Evolutionary conservation across 2,888 invertebrate species (phyloP).

Genomic region (Schizotus pectinicornis): DNA sequence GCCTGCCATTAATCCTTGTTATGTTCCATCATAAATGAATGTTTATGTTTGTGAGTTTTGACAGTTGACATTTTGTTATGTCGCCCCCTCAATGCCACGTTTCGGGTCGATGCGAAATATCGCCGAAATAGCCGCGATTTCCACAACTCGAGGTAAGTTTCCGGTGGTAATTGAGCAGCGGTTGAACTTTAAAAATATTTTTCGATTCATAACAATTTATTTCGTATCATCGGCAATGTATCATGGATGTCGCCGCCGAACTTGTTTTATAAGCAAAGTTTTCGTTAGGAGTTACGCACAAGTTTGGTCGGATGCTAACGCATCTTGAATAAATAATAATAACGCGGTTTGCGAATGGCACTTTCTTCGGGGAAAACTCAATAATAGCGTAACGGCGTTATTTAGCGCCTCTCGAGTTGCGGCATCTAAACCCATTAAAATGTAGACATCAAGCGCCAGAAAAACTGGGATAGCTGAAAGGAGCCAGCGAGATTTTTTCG

Average conservation of each 20-base stretch:
- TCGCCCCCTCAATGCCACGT: no score
- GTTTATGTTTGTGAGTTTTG: slow-evolving; percentile 19
- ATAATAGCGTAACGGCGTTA: no score
- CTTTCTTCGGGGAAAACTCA: no score
- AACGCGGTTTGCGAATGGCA: background rate
- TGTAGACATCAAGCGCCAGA: background rate
- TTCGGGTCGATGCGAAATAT: no score
- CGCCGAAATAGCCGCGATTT: no score
- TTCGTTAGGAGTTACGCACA: slow-evolving; percentile 2
- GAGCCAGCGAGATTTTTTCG: background rate
- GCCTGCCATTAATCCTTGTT: slow-evolving; percentile 14
- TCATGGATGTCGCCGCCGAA: slow-evolving; percentile 6
- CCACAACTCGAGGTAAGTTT: no score
- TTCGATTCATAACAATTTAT: background rate
- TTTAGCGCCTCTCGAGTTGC: no score
- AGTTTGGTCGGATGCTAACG: slow-evolving; percentile 3
- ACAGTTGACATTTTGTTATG: slow-evolving; percentile 2
- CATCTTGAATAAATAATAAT: slow-evolving; percentile 20
- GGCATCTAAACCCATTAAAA: no score
- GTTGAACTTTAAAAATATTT: no score
- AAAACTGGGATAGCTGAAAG: background rate
- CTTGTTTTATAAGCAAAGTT: slow-evolving; percentile 18
- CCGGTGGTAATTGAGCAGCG: no score
- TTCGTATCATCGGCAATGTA: slow-evolving; percentile 10
- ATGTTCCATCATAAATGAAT: slow-evolving; percentile 8